These are phyloP conservation scores for Heliconius nattereri DNA, from an alignment of 1,140 invertebrate genomes.

Conservation along the genomic window DNA sequence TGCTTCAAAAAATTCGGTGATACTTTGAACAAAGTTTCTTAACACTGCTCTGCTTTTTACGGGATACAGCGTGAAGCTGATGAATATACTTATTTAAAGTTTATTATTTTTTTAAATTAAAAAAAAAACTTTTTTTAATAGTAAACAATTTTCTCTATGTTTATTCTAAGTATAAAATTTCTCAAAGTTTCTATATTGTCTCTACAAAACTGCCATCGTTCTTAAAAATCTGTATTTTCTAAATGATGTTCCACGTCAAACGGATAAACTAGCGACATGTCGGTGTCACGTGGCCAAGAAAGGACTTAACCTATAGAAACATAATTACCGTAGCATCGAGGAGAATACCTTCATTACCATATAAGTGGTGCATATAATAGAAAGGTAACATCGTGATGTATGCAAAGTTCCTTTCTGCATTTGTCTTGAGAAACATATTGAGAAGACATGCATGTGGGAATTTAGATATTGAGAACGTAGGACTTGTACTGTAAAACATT, in stretches of 20 bases:
- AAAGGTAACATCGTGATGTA: constrained; percentile 6
- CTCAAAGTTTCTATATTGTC: not conserved
- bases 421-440: not conserved
- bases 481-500: not conserved
- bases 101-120: too few species aligned
- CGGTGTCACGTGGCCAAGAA: constrained; percentile 34
- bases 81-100: too few species aligned
- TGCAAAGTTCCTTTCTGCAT: not conserved
- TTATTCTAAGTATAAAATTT: too few species aligned
- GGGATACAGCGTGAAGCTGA: too few species aligned
- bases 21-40: too few species aligned
- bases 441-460: not conserved
- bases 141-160: too few species aligned
- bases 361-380: constrained; percentile 21
- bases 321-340: constrained; percentile 46
- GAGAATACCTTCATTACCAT: constrained; percentile 46
- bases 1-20: too few species aligned
- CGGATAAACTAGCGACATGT: constrained; percentile 11
- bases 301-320: constrained; percentile 21
- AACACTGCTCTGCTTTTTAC: too few species aligned
- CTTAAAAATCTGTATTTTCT: not conserved
- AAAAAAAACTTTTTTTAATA: too few species aligned
- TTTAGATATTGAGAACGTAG: not conserved
- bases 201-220: not conserved
- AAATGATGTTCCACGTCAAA: not conserved